Conservation (phyloP, 2,888 invertebrate species). For the Cecidostiba fungosa region DNA sequence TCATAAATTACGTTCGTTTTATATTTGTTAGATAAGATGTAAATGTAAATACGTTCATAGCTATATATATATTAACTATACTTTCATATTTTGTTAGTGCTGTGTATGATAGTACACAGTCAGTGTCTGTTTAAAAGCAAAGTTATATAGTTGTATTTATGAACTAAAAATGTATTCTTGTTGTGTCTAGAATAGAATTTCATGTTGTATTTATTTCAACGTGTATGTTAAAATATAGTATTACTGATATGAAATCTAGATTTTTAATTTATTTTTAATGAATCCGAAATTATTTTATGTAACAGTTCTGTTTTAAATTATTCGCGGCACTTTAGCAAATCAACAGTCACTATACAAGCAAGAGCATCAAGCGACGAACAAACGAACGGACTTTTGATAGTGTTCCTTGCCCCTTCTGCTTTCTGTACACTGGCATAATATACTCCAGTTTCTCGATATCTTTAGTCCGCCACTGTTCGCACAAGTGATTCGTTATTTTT, state of each 20-base stretch:
- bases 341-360: background rate
- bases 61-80: background rate
- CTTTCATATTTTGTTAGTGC: background rate
- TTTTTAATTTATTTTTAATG: background rate
- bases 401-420: background rate
- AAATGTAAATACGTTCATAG: background rate
- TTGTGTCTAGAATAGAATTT: background rate
- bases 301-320: too few species aligned
- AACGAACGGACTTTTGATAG: background rate
- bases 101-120: background rate
- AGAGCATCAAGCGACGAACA: background rate
- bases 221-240: background rate
- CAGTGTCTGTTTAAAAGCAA: background rate
- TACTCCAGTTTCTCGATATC: too few species aligned
- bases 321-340: too few species aligned
- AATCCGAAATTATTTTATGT: too few species aligned
- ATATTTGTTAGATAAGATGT: background rate
- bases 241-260: background rate
- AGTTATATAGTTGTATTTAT: background rate
- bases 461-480: background rate
- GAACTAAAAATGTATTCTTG: background rate
- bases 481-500: background rate
- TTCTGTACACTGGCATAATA: too few species aligned
- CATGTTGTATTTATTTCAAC: too few species aligned
- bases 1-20: slow-evolving; percentile 24